Base-by-base conservation (phyloP, 2,797 vertebrate genomes). In the Coccyzus lansbergi region DNA sequence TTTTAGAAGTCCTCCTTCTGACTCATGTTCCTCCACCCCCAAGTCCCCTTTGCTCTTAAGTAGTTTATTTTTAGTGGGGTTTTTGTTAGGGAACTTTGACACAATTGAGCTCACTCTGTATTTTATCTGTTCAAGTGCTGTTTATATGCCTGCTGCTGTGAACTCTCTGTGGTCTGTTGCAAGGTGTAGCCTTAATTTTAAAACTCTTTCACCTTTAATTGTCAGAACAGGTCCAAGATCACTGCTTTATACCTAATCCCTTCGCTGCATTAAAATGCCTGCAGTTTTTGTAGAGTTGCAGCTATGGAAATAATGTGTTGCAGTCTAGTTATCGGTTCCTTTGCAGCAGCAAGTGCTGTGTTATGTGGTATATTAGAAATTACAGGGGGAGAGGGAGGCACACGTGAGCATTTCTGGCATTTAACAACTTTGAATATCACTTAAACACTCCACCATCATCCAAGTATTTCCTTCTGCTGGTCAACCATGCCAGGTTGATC, bases 31-130 rank as follows among this genome's bases (percentile, higher is more conserved):
- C 15, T 92, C 60, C 83, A 49, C 63, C 64, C 74, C 44, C 64
- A 70, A 69, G 77, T 86, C 70, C 72, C 56, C 69, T 88, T 48
- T 79, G 40, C 70, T 79, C 46, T 77, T 67, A 79, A 95, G 90
- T 70, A 76, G 81, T 92, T 95, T 94, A 84, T 96, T 94, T 95
- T 93, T 93, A 64, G 58, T 79, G 48, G 25, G 44, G 25, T 72
- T 94, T 92, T 93, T 90, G 68, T 75, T 78, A 48, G 40, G 48
- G 67, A 92, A 55, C 34, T 86, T 93, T 33, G 31, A 75, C 63
- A 84, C 70, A 62, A 60, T 76, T 42, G 59, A 69, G 19, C n/a
- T 94, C 75, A 44, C 69, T 52, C 55, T 78, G 44, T 52, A 52
- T 38, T 58, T 83, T n/a, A 15, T 26, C n/a, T 18, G 48, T 55